Evolutionary conservation across 2,888 invertebrate genomes (phyloP), one percentile per base, ranked within the genome.

Genomic region (Agrotis clavis): DNA sequence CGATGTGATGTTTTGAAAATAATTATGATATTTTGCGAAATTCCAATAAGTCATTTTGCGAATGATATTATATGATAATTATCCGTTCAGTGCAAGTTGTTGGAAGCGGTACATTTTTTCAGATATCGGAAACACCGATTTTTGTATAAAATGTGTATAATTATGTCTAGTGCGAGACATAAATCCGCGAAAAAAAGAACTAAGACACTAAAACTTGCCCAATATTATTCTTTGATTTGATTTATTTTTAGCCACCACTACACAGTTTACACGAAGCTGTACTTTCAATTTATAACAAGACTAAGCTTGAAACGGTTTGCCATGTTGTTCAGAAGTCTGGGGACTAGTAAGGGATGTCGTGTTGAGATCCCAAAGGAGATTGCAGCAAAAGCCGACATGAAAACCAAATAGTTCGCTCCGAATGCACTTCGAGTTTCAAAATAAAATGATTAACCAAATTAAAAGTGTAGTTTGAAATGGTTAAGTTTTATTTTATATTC

Each of bases 331-430:
- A 11, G 21, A 71, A 54, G 48, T 35, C 54, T 56, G 35, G 75
- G 79, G 74, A 25, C 50, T 19, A 13, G n/a, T n/a, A n/a, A n/a
- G 16, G 45, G 25, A 78, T 73, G 79, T 76, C 60, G 79, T 65
- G 63, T 79, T 79, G 19, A 51, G 74, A 41, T 76, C 74, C 74
- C 66, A 65, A 76, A 73, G 76, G 79, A 76, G 74, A 79, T 66
- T 47, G 74, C 51, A 61, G 47, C 65, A 54, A 61, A 79, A 76
- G 74, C 66, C 16, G 79, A 76, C 60, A 61, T 54, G 79, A 51
- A 64, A 73, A 65, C 61, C 65, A 47, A 64, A 56, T 73, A 50
- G 65, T 35, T 3, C 19, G 18, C 47, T 53, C 25, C 56, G 25
- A 64, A 79, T 65, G 50, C 50, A 56, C 50, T 65, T 19, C 13